phyloP scores from a whole-genome alignment of 2,888 invertebrate genomes.

The Sacculina carcini region DNA sequence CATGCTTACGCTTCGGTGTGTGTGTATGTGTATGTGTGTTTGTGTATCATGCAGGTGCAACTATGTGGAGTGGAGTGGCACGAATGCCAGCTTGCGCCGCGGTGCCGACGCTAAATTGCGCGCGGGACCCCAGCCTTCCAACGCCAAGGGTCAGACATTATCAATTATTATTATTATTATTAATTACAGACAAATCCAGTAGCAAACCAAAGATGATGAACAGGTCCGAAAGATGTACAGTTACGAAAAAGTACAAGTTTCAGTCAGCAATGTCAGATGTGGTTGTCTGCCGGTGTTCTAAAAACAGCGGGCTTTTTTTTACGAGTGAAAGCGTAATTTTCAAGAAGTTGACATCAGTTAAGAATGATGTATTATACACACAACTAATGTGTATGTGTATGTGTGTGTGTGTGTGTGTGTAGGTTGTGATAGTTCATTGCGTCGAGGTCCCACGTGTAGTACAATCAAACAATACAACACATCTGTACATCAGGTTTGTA shows the following conservation, averaged over 20 bases:
- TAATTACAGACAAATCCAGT: too few species aligned
- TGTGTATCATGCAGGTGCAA: constrained; percentile 33
- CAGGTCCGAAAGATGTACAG: too few species aligned
- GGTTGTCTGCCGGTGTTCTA: too few species aligned
- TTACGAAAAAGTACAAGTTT: too few species aligned
- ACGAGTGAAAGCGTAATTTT: neutral
- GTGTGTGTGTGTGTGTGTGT: neutral
- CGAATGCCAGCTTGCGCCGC: constrained; percentile 32
- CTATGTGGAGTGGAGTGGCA: constrained; percentile 58
- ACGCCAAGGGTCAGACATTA: neutral
- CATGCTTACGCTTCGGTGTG: too few species aligned
- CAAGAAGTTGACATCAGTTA: neutral
- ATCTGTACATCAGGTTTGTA: too few species aligned
- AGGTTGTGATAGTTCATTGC: neutral
- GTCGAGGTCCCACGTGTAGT: neutral
- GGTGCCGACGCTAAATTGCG: neutral
- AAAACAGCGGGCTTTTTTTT: too few species aligned
- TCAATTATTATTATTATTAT: too few species aligned
- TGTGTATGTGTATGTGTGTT: too few species aligned
- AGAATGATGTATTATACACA: neutral
- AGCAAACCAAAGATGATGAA: too few species aligned
- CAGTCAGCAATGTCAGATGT: too few species aligned
- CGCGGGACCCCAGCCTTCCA: neutral
- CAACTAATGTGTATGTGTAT: neutral
- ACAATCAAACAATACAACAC: neutral